Conservation (phyloP, 2,113 vertebrate genomes). For the Trichomycterus rosablanca region DNA sequence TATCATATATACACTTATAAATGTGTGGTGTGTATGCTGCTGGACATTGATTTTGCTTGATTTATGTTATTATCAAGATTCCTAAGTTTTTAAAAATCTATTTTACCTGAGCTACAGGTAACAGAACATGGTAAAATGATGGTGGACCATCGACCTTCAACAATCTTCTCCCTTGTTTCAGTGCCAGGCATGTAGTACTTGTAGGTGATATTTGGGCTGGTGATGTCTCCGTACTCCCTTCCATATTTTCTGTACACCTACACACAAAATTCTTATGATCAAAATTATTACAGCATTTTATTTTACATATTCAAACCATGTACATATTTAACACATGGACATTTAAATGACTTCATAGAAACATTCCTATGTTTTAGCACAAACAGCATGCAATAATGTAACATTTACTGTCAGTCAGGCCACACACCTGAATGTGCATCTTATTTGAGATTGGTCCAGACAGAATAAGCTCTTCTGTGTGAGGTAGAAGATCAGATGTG, state of each 20-base stretch:
- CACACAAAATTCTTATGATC: neutral
- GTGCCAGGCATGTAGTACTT: slow-evolving; percentile 70
- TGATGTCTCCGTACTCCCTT: slow-evolving; percentile 76
- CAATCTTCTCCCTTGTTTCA: slow-evolving; percentile 31
- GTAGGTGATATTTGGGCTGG: slow-evolving; percentile 82
- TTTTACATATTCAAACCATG: too few relatives aligned
- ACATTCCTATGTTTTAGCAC: neutral
- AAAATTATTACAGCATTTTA: too few relatives aligned
- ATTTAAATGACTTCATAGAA: neutral
- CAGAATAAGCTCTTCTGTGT: slow-evolving; percentile 74
- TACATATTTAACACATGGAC: too few relatives aligned
- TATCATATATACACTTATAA: too few relatives aligned
- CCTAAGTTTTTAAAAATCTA: too few relatives aligned
- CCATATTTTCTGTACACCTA: slow-evolving; percentile 86
- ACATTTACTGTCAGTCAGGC: neutral
- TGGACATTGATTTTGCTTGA: too few relatives aligned
- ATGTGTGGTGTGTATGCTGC: too few relatives aligned
- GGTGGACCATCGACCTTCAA: slow-evolving; percentile 63
- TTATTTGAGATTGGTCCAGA: slow-evolving; percentile 70
- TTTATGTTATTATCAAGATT: too few relatives aligned
- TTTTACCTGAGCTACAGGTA: slow-evolving; percentile 82
- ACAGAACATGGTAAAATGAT: slow-evolving; percentile 72
- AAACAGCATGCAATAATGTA: neutral
- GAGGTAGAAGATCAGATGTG: slow-evolving; percentile 74
- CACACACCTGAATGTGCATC: slow-evolving; percentile 73